A percentile compares a stretch with the other conserved stretches of the same genome.
Conservation (phyloP, 2,888 invertebrate genomes). For the Vannuccia rotundouncinata region DNA sequence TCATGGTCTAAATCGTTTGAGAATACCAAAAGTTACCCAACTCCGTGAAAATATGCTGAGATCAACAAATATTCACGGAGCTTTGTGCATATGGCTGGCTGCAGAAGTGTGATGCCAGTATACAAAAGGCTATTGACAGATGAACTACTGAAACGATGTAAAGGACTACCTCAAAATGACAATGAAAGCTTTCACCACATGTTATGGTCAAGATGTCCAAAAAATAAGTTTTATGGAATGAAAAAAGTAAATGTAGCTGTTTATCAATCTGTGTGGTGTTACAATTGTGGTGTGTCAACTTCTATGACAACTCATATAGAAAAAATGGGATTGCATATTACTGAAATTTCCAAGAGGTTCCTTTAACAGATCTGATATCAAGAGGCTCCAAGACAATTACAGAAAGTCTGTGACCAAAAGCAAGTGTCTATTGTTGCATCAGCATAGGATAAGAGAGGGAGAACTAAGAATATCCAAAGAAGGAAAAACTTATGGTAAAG, state of each 20-base stretch:
- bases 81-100: no score
- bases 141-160: conserved; percentile 3
- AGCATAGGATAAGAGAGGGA: conserved; percentile 7
- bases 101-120: no score
- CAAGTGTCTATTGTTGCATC: conserved; percentile 18
- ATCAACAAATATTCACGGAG: no score
- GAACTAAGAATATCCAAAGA: conserved; percentile 17
- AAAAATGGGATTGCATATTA: background rate
- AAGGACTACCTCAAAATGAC: background rate
- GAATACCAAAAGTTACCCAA: no score
- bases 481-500: conserved; percentile 1
- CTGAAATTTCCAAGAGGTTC: conserved; percentile 7
- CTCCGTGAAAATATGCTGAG: no score
- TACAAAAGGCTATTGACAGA: background rate
- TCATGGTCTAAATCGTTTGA: no score
- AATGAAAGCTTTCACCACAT: conserved; percentile 22
- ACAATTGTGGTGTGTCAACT: conserved; percentile 19
- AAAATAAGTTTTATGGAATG: conserved; percentile 16
- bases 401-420: conserved; percentile 6
- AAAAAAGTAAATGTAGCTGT: conserved; percentile 5
- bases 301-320: conserved; percentile 24
- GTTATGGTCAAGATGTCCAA: conserved; percentile 14
- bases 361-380: conserved; percentile 16
- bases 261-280: conserved; percentile 1
- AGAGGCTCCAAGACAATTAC: conserved; percentile 14